Evolutionary conservation across 2,113 vertebrate species (phyloP).

Genomic region (Calypte anna): DNA sequence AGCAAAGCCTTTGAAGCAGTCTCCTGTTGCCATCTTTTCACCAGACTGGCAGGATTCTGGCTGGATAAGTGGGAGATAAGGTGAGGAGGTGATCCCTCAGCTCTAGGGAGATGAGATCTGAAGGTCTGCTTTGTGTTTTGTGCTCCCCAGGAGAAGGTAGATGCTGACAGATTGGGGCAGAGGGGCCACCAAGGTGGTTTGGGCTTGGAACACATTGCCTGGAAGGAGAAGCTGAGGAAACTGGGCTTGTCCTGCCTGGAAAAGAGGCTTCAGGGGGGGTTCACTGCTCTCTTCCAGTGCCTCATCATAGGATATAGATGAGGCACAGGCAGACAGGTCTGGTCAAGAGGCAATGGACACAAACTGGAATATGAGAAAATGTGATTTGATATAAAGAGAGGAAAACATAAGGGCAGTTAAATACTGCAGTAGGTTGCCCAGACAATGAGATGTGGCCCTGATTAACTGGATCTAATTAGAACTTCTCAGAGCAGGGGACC

Average conservation of each 20-base stretch:
- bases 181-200: not conserved
- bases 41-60: not conserved
- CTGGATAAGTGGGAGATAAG: not conserved
- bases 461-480: not conserved
- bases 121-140: not conserved
- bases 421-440: not conserved
- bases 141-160: not conserved
- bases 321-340: not conserved
- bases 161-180: not conserved
- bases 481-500: not conserved
- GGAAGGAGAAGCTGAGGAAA: not conserved
- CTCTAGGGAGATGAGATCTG: not conserved
- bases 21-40: not conserved
- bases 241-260: not conserved
- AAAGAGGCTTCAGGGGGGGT: not conserved
- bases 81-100: not conserved
- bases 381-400: not conserved
- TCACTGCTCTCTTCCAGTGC: not conserved
- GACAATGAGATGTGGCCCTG: not conserved
- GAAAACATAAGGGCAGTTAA: not conserved
- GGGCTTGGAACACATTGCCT: not conserved
- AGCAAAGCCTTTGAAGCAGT: not conserved
- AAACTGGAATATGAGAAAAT: not conserved
- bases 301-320: not conserved
- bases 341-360: not conserved